Evolutionary conservation across 1,140 invertebrate species (phyloP).

Genomic region (Capitella teleta): DNA sequence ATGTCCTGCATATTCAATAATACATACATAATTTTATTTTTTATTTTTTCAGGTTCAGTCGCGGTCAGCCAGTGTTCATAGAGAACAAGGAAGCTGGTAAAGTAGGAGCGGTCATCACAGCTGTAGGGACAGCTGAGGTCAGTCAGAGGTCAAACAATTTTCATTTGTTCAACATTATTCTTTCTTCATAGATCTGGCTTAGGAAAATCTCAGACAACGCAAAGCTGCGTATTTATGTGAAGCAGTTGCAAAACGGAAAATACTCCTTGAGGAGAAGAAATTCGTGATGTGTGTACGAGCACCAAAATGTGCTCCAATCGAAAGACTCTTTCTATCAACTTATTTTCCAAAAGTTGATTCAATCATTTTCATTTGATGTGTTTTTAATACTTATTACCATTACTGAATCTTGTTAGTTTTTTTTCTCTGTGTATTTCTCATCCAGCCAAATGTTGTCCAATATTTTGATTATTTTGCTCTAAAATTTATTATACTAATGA

Average conservation of each 20-base stretch:
- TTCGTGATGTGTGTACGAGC: not conserved
- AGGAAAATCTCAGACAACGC: slow-evolving; percentile 68
- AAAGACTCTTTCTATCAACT: no score
- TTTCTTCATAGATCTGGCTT: slow-evolving; percentile 71
- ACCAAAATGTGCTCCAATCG: not conserved
- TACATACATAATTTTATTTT: no score
- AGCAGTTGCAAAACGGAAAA: slow-evolving; percentile 74
- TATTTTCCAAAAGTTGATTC: no score
- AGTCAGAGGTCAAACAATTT: slow-evolving; percentile 38
- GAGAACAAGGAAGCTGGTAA: slow-evolving; percentile 72
- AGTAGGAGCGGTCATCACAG: slow-evolving; percentile 74
- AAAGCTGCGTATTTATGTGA: slow-evolving; percentile 71
- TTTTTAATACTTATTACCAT: no score
- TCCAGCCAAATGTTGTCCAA: no score
- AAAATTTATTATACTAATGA: no score
- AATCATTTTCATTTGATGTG: no score
- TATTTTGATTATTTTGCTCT: no score
- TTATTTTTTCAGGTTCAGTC: slow-evolving; percentile 58
- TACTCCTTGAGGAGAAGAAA: slow-evolving; percentile 67
- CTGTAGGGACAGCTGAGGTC: slow-evolving; percentile 78
- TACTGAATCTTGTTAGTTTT: no score
- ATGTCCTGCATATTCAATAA: no score
- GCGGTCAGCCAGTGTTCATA: slow-evolving; percentile 81
- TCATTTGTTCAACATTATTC: slow-evolving; percentile 11
- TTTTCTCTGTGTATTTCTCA: no score